Evolutionary conservation across 2,888 invertebrate species (phyloP).

Genomic region (Drosophila silvestris): DNA sequence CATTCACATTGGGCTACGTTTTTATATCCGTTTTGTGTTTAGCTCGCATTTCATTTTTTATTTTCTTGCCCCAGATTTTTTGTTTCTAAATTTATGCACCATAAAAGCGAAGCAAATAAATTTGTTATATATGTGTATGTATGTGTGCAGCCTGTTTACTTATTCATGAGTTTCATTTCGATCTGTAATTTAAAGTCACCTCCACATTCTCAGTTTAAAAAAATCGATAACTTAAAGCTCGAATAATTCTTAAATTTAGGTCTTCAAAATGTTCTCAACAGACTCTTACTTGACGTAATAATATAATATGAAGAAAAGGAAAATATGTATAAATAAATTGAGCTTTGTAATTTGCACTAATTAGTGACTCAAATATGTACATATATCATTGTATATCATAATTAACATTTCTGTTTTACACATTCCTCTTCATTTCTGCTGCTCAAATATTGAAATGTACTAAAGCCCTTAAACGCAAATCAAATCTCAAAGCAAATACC

Average conservation of each 20-base stretch:
- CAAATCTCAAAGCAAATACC: conserved; percentile 19
- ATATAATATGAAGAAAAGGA: background rate
- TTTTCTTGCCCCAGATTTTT: conserved; percentile 63
- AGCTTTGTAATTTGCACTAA: background rate
- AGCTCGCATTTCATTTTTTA: conserved; percentile 56
- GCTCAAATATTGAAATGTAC: conserved; percentile 7
- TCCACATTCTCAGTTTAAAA: conserved; percentile 12
- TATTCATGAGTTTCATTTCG: conserved; percentile 66
- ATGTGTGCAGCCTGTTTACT: conserved; percentile 51
- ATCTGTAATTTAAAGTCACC: conserved; percentile 20
- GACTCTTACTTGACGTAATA: background rate
- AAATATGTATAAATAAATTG: background rate
- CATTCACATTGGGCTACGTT: conserved; percentile 58
- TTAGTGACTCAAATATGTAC: background rate
- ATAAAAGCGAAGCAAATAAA: conserved; percentile 66
- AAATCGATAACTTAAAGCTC: conserved; percentile 64
- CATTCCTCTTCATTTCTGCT: background rate
- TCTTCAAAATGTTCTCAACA: background rate
- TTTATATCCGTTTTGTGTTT: conserved; percentile 64
- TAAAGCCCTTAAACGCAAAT: conserved; percentile 16
- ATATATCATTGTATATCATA: background rate
- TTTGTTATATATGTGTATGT: conserved; percentile 28
- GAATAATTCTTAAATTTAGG: background rate
- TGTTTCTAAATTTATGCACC: conserved; percentile 71
- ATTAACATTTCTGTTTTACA: background rate